Evolutionary conservation across 2,797 vertebrate genomes (phyloP), one percentile per base, ranked within the genome.

Genomic region (Chelon labrosus): DNA sequence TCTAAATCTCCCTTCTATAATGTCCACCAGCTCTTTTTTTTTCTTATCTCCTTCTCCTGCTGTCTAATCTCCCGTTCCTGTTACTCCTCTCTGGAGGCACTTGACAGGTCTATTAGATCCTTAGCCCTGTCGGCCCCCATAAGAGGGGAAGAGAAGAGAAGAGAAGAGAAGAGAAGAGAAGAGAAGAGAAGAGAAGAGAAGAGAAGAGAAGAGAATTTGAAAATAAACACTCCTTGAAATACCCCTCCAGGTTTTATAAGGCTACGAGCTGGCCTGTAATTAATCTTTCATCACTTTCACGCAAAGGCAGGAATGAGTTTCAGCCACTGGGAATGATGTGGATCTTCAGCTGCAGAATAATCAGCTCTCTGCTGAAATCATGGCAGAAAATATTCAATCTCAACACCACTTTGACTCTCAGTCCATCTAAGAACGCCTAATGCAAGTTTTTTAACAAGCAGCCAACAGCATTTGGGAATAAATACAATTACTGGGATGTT

Each of bases 21-120:
- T 64, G 52, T 35, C 60, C 56, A 37, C 14, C 44, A 49, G 53
- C 52, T 61, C 16, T 16, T 42, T 41, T 27, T 8, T 53, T 58
- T 58, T 77, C 77, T 84, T 63, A 73, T 80, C 82, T 62, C 38
- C 42, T 27, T 31, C 41, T 81, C 51, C 27, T 53, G 37, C 37
- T n/a, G 22, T 52, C 59, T 79, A 75, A 76, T 82, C 66, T 75
- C 67, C 55, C 54, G 41, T 57, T 69, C 78, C 55, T 42, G 42
- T 35, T 53, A 52, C 73, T 79, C 50, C 56, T 49, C 71, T 74
- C 39, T 19, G 39, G 59, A 76, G 78, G 77, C 60, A 70, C 73
- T 87, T 75, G 87, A 87, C 86, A 86, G 80, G 61, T 88, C 86
- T 79, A 89, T 90, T 88, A 86, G 57, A 81, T 73, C 64, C 63